Conservation (phyloP, 2,888 invertebrate species). For the Acleris emargana region DNA sequence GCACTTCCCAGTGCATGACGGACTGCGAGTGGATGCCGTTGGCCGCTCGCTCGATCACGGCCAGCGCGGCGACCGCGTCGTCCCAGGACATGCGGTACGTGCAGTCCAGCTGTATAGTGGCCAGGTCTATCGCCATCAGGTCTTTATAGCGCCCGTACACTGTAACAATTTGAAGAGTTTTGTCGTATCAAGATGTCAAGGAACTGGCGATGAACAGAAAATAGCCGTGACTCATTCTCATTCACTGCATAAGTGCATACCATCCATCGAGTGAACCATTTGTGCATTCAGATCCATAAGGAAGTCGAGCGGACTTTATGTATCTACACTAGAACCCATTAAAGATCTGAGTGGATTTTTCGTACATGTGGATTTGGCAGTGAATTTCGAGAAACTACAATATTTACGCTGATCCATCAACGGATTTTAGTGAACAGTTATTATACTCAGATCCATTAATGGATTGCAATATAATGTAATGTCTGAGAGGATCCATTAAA, state of each 20-base stretch:
- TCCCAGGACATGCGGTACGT: slow-evolving; percentile 92
- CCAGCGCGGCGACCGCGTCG: slow-evolving; percentile 87
- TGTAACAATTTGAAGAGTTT: slow-evolving; percentile 45
- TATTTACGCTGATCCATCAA: too few species aligned
- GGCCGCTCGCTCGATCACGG: slow-evolving; percentile 87
- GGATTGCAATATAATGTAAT: too few species aligned
- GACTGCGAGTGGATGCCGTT: slow-evolving; percentile 85
- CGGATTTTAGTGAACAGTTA: too few species aligned
- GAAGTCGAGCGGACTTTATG: too few species aligned
- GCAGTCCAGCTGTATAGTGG: slow-evolving; percentile 92
- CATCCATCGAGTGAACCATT: too few species aligned
- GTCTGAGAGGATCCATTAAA: too few species aligned
- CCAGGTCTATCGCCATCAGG: slow-evolving; percentile 90
- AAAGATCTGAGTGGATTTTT: too few species aligned
- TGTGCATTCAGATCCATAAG: too few species aligned
- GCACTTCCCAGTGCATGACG: slow-evolving; percentile 94
- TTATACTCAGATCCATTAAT: too few species aligned
- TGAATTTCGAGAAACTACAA: too few species aligned
- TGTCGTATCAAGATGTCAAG: not conserved
- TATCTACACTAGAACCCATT: too few species aligned
- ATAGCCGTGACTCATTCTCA: not conserved
- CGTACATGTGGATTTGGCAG: too few species aligned
- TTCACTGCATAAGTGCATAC: not conserved
- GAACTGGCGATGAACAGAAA: not conserved
- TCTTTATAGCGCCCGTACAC: slow-evolving; percentile 93